Evolutionary conservation across 2,797 vertebrate genomes (phyloP).

Genomic region (Lagorchestes hirsutus): DNA sequence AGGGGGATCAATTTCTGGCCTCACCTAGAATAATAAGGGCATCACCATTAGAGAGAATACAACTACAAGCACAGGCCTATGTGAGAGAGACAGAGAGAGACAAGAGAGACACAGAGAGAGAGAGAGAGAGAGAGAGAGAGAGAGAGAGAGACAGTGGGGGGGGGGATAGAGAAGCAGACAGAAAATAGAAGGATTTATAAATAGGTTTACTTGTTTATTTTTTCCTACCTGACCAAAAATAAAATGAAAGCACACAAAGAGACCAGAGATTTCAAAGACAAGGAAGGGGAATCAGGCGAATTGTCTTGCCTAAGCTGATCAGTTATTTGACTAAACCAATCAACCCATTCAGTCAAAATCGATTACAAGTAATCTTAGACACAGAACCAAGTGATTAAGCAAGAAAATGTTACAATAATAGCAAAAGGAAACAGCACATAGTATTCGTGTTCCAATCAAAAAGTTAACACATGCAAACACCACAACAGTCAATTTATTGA

Average conservation of each 20-base stretch:
- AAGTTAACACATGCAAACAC: constrained; percentile 50
- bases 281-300: neutral
- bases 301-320: neutral
- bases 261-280: constrained; percentile 27
- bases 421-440: neutral
- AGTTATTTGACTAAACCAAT: constrained; percentile 27
- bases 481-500: constrained; percentile 37
- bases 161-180: no score
- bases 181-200: neutral
- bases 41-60: constrained; percentile 4
- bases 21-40: constrained; percentile 84
- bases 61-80: neutral
- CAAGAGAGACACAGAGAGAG: no score
- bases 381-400: constrained; percentile 14
- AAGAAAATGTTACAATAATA: constrained; percentile 50
- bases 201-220: neutral
- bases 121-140: no score
- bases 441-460: constrained; percentile 39
- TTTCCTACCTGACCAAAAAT: neutral
- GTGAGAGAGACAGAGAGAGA: neutral
- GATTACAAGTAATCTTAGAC: constrained; percentile 38
- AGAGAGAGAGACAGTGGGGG: no score
- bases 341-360: constrained; percentile 17
- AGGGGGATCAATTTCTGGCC: constrained; percentile 82
- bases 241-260: neutral